Evolutionary conservation across 2,113 vertebrate genomes (phyloP), one percentile per base, ranked within the genome.

Genomic region (Micromys minutus): DNA sequence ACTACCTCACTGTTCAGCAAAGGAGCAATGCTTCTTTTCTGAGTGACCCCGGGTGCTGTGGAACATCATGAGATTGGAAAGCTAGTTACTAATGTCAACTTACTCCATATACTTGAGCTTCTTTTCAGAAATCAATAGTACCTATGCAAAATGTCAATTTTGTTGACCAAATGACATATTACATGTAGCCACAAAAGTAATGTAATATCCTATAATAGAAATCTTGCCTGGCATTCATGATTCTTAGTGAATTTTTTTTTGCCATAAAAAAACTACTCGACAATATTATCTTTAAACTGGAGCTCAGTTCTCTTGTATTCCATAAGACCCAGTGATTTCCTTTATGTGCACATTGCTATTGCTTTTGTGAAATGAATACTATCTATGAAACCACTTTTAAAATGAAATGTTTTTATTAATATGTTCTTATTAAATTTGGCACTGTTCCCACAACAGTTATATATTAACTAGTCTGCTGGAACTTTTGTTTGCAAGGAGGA

Each of bases 211-310:
- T 76, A 21, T 9, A 45, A 55, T 29, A 77, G 16, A 77, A 89
- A 77, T 77, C 8, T 13, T 94, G n/a, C 42, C 31, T 92, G 4
- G 1, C 24, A 9, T 79, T 65, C 12, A 13, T 2, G 81, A 15
- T 69, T 47, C 2, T 93, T 61, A 87, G 16, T 19, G 13, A 2
- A 36, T 72, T 15, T 29, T 6, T 59, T 52, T 94, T 89, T 96
- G 26, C 21, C 21, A 29, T 24, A 88, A 72, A 95, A 72, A 95
- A 95, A 67, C 69, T 16, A 93, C 42, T 36, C 29, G 86, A 47
- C 24, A 92, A 36, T 52, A 75, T 11, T 34, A 36, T 74, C n/a
- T 83, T 95, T 96, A 59, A 79, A 69, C 39, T 87, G 1, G 69
- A 81, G 47, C 12, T 88, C 8, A 79, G 57, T 89, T 83, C 93